phyloP scores from a whole-genome alignment of 2,888 invertebrate genomes.

The Teinopalpus imperialis region DNA sequence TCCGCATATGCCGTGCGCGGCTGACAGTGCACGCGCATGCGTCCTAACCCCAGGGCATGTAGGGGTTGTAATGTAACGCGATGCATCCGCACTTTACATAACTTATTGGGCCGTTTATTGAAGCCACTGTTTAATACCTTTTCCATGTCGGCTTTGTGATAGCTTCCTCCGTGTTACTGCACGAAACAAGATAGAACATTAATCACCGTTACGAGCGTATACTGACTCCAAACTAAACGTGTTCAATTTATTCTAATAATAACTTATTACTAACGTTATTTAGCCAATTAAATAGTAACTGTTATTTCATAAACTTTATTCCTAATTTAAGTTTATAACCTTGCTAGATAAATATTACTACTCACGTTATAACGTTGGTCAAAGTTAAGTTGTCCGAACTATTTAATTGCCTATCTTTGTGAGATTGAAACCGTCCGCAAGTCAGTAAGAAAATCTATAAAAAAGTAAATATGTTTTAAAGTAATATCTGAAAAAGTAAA shows the following conservation, averaged over 20 bases:
- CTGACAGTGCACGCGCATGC: conserved; percentile 75
- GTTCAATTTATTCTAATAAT: conserved; percentile 29
- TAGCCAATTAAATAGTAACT: neutral
- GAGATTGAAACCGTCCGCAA: conserved; percentile 1
- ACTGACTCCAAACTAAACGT: conserved; percentile 31
- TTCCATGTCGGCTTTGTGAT: conserved; percentile 73
- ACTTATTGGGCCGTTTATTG: conserved; percentile 79
- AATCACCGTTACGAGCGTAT: conserved; percentile 55
- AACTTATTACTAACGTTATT: conserved; percentile 1
- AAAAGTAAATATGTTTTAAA: neutral
- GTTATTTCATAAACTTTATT: neutral
- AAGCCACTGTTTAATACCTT: conserved; percentile 77
- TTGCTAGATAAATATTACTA: conserved; percentile 1
- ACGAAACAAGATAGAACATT: conserved; percentile 56
- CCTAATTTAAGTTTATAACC: conserved; percentile 4
- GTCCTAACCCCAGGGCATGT: conserved; percentile 59
- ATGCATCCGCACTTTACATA: conserved; percentile 80
- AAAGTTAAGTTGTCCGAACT: conserved; percentile 5
- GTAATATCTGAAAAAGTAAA: neutral
- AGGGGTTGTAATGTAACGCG: conserved; percentile 77
- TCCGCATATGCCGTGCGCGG: conserved; percentile 80
- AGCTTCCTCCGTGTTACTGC: conserved; percentile 56
- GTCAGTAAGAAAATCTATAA: conserved; percentile 1
- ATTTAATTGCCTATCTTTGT: conserved; percentile 8
- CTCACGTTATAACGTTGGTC: conserved; percentile 6